phyloP scores from a whole-genome alignment of 2,797 vertebrate genomes.

The Hypotaenidia philippensis region DNA sequence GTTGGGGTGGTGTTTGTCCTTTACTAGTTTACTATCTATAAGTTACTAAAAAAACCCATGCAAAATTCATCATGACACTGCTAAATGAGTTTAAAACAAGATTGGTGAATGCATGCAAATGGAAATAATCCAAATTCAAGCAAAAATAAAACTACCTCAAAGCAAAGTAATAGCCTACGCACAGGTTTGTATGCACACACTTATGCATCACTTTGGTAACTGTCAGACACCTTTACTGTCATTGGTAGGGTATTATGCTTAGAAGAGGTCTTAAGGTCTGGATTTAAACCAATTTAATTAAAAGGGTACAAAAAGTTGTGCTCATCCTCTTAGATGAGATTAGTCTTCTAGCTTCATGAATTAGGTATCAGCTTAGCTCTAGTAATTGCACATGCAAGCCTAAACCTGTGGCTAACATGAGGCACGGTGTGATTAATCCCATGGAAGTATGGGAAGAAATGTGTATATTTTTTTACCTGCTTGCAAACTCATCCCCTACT shows the following conservation, averaged over 20 bases:
- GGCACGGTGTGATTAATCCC: neutral
- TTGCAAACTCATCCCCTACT: neutral
- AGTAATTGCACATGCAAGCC: neutral
- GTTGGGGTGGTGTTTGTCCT: neutral
- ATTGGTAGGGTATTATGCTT: neutral
- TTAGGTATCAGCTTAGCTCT: neutral
- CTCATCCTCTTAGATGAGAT: neutral
- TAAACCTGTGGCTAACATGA: neutral
- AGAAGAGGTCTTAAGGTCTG: neutral
- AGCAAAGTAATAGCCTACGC: neutral
- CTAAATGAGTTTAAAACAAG: neutral
- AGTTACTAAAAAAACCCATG: neutral
- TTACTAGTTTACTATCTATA: neutral
- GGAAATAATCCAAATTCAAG: neutral
- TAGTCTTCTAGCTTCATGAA: neutral
- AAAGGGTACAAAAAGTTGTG: neutral
- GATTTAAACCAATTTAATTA: constrained; percentile 6
- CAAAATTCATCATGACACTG: neutral
- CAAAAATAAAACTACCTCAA: neutral
- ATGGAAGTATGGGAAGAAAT: neutral
- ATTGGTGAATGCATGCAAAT: neutral
- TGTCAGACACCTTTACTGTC: neutral
- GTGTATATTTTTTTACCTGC: neutral
- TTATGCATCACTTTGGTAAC: neutral
- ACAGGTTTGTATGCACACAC: neutral